These are phyloP conservation scores for Cassiopea andromeda DNA, from an alignment of 30 jellyfish, hydroid and myxozoan species.

Conservation along the genomic window DNA sequence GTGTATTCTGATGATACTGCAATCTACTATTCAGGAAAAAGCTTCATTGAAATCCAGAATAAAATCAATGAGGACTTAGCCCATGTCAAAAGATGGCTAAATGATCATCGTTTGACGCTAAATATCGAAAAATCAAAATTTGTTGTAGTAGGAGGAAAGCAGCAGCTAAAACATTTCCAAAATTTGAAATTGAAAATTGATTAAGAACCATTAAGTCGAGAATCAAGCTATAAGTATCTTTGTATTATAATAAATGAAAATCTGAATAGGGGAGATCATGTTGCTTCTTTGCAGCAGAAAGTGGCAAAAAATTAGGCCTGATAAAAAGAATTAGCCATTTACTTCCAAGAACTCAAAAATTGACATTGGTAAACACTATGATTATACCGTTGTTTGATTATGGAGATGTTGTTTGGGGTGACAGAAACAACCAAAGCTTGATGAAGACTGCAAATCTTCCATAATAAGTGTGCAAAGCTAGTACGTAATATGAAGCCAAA, in stretches of 20 bases:
- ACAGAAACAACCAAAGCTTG: no score
- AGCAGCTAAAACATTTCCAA: not conserved
- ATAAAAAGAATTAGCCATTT: no score
- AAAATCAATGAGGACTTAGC: not conserved
- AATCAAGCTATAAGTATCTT: not conserved
- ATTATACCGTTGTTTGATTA: no score
- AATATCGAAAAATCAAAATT: not conserved
- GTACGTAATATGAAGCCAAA: constrained; percentile 51
- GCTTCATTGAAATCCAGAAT: not conserved
- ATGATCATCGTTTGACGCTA: not conserved
- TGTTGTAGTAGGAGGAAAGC: not conserved
- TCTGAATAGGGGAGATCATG: not conserved
- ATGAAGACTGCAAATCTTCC: constrained; percentile 27
- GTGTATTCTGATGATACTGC: no score
- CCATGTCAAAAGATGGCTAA: not conserved
- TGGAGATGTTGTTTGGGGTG: no score
- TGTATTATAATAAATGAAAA: not conserved
- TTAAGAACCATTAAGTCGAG: no score
- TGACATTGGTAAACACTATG: no score
- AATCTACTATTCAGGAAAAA: no score
- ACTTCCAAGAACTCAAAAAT: no score
- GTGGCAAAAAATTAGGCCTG: no score
- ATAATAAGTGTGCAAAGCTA: no score
- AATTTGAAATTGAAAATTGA: no score
- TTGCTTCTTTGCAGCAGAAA: not conserved